Base-by-base conservation (phyloP, 1,140 invertebrate genomes). In the Drosophila albomicans region DNA sequence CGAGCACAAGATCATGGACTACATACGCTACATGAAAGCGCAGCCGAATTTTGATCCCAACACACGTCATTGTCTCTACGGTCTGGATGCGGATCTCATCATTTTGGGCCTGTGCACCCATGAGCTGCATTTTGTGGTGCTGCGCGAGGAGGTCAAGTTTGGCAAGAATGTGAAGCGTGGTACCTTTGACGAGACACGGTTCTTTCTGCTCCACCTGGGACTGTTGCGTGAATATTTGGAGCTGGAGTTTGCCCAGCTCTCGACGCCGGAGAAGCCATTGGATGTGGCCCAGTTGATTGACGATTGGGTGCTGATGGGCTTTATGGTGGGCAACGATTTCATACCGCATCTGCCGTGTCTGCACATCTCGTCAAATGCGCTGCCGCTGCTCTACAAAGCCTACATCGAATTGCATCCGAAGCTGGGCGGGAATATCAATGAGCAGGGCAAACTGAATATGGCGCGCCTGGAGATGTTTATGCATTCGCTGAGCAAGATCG, bases 1-100 rank as follows among this genome's bases (percentile, higher is more conserved):
- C 4, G 98, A 99, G 93, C 98, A 99, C 92, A 99, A 99, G 93
- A 98, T 99, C 52, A 99, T 99, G 98, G 98, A 99, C 92, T 99
- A 98, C 90, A 99, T 99, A 75, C 94, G 98, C 13, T 97, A 96
- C 93, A 94, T 97, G 89, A 96, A 97, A 82, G 94, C 97, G 0
- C 95, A 97, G 91, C 95, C 96, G 2, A 95, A 95, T 68, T 98
- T 98, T 92, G 95, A 99, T 93, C 94, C 96, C 1, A 97, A 98
- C 87, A 99, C 97, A 0, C 93, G 97, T 5, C 98, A 99, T 92
- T 99, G 98, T 93, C 93, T 99, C 5, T 99, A 99, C 93, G 98
- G 98, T 0, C 93, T 99, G 6, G 98, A 99, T 94, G 98, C 98
- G 15, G 98, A 99, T 95, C 94, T 99, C 58, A 98, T 99, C 70